A percentile compares a stretch with the other conserved stretches of the same genome.
These are phyloP conservation scores for Lymantria monacha DNA, from an alignment of 2,888 invertebrate species.

Conservation along the genomic window DNA sequence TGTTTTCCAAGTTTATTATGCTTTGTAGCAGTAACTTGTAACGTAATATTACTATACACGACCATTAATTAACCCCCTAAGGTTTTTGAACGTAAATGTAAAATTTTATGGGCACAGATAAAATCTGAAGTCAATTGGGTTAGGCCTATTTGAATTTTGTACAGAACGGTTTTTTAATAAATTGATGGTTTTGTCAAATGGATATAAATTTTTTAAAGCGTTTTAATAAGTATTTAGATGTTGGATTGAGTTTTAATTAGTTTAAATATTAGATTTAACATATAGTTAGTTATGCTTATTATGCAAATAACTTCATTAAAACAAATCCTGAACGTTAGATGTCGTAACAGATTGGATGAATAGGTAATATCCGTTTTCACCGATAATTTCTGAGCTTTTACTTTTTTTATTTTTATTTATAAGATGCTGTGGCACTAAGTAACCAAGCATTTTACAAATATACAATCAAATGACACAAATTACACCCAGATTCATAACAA, in stretches of 20 bases:
- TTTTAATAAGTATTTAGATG: constrained; percentile 27
- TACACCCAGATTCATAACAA: no score
- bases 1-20: constrained; percentile 60
- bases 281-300: no score
- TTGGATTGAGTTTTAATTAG: neutral
- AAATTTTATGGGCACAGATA: constrained; percentile 60
- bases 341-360: no score
- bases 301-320: no score
- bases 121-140: constrained; percentile 45
- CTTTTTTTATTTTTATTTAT: no score
- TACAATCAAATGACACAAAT: no score
- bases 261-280: neutral
- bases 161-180: constrained; percentile 15
- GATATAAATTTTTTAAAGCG: constrained; percentile 15
- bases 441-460: no score
- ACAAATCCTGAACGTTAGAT: no score
- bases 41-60: constrained; percentile 60
- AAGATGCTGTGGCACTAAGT: no score
- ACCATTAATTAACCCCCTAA: constrained; percentile 71
- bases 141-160: constrained; percentile 40
- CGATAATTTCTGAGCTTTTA: neutral
- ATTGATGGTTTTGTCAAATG: constrained; percentile 32
- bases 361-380: no score
- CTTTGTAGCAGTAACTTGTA: constrained; percentile 52
- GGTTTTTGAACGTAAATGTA: constrained; percentile 52